Conservation (phyloP, 2,113 vertebrate genomes). For the Hyla sarda region DNA sequence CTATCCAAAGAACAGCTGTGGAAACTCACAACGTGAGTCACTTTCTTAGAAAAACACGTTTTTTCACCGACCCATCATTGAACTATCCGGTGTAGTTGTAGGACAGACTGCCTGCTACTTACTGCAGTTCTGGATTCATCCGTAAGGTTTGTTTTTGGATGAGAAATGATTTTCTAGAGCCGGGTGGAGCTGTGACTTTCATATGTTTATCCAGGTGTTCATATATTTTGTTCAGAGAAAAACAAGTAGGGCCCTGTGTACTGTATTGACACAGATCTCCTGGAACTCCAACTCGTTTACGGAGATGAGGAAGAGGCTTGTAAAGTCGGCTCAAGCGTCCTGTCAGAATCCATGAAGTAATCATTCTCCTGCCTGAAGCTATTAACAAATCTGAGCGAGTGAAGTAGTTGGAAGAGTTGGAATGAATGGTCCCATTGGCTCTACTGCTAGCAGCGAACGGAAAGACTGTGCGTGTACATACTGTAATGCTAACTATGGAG, state of each 20-base stretch:
- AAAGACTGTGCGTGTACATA: neutral
- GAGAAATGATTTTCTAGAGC: neutral
- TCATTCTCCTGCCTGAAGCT: neutral
- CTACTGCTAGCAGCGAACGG: neutral
- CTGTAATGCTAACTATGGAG: neutral
- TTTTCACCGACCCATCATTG: neutral
- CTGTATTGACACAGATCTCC: neutral
- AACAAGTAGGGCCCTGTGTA: neutral
- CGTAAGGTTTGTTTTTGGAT: neutral
- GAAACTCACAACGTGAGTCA: slow-evolving; percentile 38
- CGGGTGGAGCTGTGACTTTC: slow-evolving; percentile 5
- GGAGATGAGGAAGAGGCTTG: neutral
- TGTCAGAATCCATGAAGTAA: neutral
- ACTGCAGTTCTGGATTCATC: neutral
- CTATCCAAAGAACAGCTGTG: slow-evolving; percentile 35
- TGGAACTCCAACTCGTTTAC: neutral
- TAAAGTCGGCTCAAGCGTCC: neutral
- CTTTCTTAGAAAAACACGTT: slow-evolving; percentile 25
- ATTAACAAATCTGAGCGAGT: neutral
- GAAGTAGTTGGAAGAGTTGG: neutral
- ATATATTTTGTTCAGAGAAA: neutral
- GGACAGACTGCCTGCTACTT: neutral
- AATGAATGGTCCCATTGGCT: neutral
- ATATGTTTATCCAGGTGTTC: slow-evolving; percentile 34
- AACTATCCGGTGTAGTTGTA: neutral